Evolutionary conservation across 2,797 vertebrate genomes (phyloP).

Genomic region (Sebastes iracundus): DNA sequence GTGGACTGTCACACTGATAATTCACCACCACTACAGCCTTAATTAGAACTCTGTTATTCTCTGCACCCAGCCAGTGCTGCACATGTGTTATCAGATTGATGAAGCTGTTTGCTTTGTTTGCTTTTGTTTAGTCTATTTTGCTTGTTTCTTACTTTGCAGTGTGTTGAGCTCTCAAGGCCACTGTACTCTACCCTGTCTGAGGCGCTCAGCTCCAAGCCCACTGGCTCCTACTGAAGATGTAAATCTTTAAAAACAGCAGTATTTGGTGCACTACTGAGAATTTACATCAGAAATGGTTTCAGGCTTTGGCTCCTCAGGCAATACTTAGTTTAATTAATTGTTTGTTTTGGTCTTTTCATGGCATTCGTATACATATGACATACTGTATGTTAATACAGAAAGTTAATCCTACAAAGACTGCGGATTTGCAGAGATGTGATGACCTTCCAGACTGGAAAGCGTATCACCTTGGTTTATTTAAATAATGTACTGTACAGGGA

Average conservation of each 20-base stretch:
- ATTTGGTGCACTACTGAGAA: neutral
- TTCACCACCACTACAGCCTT: neutral
- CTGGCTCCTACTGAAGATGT: too few species aligned
- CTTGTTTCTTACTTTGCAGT: neutral
- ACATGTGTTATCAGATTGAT: neutral
- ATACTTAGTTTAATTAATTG: too few species aligned
- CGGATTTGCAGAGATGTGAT: neutral
- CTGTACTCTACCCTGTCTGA: neutral
- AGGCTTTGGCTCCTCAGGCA: too few species aligned
- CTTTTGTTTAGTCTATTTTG: neutral
- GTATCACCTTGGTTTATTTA: neutral
- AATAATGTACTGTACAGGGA: neutral
- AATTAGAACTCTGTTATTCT: neutral
- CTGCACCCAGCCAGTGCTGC: neutral
- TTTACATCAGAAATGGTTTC: neutral
- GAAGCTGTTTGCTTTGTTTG: neutral
- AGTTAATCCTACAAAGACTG: neutral
- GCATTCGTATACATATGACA: neutral
- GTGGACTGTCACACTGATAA: neutral
- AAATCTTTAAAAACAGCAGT: too few species aligned
- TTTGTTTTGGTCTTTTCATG: neutral
- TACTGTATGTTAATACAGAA: neutral
- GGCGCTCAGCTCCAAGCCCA: neutral
- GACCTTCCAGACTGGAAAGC: neutral
- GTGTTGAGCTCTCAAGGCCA: neutral